These are phyloP conservation scores for Neria commutata DNA, from an alignment of 2,888 invertebrate species.

Conservation along the genomic window DNA sequence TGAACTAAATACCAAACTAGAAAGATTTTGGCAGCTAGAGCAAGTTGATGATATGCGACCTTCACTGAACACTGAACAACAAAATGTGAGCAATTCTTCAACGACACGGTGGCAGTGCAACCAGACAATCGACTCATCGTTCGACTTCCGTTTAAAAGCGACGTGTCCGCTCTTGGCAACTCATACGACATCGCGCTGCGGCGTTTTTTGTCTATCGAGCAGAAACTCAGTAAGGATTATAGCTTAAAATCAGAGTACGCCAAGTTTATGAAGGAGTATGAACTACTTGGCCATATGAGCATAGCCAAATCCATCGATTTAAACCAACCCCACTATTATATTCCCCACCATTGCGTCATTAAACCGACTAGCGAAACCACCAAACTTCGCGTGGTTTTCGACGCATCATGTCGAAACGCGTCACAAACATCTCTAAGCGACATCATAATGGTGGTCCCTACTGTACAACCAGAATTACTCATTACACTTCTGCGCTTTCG, in stretches of 20 bases:
- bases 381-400: conserved; percentile 10
- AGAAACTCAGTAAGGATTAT: neutral
- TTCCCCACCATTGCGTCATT: conserved; percentile 13
- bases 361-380: conserved; percentile 9
- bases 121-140: neutral
- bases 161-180: no score
- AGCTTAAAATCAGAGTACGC: neutral
- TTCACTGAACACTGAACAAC: conserved; percentile 16
- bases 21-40: conserved; percentile 8
- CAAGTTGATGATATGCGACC: conserved; percentile 19
- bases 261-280: neutral
- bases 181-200: no score
- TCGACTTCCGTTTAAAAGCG: neutral
- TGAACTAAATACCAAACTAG: conserved; percentile 7
- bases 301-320: neutral
- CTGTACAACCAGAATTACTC: neutral
- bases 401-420: conserved; percentile 13
- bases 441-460: neutral
- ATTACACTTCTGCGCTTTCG: neutral
- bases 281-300: conserved; percentile 1
- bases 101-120: neutral
- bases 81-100: conserved; percentile 12
- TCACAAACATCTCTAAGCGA: conserved; percentile 1
- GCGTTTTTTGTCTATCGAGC: neutral
- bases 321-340: conserved; percentile 9